phyloP scores from a whole-genome alignment of 2,113 vertebrate genomes.

The Thermophis baileyi region DNA sequence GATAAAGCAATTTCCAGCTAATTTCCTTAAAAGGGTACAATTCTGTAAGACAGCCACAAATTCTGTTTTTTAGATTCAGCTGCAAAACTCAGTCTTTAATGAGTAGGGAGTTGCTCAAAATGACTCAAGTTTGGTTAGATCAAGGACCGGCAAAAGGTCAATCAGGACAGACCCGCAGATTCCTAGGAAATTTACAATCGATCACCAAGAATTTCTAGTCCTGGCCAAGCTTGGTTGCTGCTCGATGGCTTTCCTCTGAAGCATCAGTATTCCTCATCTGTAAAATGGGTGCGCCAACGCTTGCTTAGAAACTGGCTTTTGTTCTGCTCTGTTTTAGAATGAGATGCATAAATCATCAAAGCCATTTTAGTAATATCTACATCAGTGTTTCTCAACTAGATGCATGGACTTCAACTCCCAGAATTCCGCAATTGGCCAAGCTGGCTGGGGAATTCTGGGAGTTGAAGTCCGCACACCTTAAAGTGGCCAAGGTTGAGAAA shows the following conservation, averaged over 20 bases:
- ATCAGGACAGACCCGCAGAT: neutral
- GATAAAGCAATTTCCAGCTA: neutral
- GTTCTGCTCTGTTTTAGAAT: neutral
- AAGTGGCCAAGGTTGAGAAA: neutral
- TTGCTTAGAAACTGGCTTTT: neutral
- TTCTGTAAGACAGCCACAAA: neutral
- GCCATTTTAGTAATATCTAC: neutral
- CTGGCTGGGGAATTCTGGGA: neutral
- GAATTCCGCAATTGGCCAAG: neutral
- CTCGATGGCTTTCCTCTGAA: neutral
- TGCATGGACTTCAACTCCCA: neutral
- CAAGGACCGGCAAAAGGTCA: neutral
- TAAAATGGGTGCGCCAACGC: neutral
- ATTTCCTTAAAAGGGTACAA: neutral
- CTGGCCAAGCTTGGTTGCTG: neutral
- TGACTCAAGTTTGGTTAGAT: neutral
- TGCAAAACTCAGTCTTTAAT: neutral
- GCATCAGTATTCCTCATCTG: neutral
- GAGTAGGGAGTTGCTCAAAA: neutral
- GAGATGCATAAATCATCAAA: neutral
- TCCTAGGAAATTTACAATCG: neutral
- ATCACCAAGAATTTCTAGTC: neutral
- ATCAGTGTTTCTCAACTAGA: neutral
- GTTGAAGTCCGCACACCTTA: neutral
- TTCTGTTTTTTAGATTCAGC: neutral